Conservation (phyloP, 1,140 invertebrate genomes). For the Heliconius himera region DNA sequence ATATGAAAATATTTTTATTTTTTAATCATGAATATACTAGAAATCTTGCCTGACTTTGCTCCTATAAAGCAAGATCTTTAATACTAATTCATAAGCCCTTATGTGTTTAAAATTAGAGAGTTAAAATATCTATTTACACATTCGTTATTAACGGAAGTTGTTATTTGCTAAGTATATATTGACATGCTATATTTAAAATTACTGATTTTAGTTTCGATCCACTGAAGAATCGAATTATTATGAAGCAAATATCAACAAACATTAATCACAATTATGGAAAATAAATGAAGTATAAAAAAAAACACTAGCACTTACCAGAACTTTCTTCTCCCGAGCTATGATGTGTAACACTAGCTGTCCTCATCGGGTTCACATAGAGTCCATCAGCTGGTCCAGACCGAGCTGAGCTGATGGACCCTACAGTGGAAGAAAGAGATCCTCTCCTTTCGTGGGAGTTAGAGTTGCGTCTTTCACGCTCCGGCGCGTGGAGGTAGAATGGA, state of each 20-base stretch:
- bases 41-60: no score
- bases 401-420: constrained; percentile 73
- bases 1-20: neutral
- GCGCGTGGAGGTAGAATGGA: constrained; percentile 89
- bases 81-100: no score
- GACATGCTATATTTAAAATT: neutral
- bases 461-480: constrained; percentile 63
- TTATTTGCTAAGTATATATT: constrained; percentile 3
- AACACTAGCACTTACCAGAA: constrained; percentile 58
- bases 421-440: constrained; percentile 61
- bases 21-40: no score
- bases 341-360: constrained; percentile 59
- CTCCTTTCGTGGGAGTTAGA: constrained; percentile 57
- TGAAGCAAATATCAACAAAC: no score
- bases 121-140: neutral
- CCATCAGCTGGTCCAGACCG: constrained; percentile 87
- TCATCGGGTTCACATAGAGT: constrained; percentile 90
- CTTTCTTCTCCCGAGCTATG: constrained; percentile 77
- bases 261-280: no score
- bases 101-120: no score
- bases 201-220: neutral
- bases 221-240: no score
- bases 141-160: neutral
- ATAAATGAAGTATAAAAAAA: no score
- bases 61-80: no score